Evolutionary conservation across 2,888 invertebrate species (phyloP), one percentile per base, ranked within the genome.

Genomic region (Chrysotoxum bicinctum): DNA sequence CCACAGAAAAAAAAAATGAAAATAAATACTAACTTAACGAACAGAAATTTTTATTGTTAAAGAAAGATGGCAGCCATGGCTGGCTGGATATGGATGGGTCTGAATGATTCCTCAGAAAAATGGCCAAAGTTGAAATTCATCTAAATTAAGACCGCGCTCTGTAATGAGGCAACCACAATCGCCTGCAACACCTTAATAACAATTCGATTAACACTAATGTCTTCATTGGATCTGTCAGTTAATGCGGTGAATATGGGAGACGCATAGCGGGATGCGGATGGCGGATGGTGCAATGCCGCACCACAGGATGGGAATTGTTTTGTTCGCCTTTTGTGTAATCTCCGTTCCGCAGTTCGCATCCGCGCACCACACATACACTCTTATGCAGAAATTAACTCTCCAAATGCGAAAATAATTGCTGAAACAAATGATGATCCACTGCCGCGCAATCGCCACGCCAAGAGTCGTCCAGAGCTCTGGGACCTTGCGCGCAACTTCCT

Each of bases 141-240:
- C 85, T 85, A 81, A 85, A 85, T 85, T 85, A 85, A 85, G 85
- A 81, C 77, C 69, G 81, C 76, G 81, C 76, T 64, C 81, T 40
- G 81, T 85, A 85, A 85, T 85, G 85, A 81, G 85, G 76, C 76
- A 85, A 77, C 62, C 81, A 76, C 87, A 87, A 89, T 88, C 87
- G 87, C 86, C 87, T 87, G 88, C 82, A 88, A 88, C 88, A 89
- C 89, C 90, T 91, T 91, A 90, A 91, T 91, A 91, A 91, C 91
- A 91, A 91, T 90, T 91, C 90, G 91, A 91, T 92, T 91, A 91
- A 90, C 89, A 89, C 89, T 91, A 91, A 91, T 91, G 91, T 92
- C 91, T 92, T 91, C 91, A 91, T 91, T 91, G 90, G 90, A 89
- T 89, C 90, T 90, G 91, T 90, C 91, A 90, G 91, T 89, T 89